Percentiles rank a stretch among this genome's conserved stretches.
Conservation (phyloP, 2,113 vertebrate species). For the Pangasianodon gigas region DNA sequence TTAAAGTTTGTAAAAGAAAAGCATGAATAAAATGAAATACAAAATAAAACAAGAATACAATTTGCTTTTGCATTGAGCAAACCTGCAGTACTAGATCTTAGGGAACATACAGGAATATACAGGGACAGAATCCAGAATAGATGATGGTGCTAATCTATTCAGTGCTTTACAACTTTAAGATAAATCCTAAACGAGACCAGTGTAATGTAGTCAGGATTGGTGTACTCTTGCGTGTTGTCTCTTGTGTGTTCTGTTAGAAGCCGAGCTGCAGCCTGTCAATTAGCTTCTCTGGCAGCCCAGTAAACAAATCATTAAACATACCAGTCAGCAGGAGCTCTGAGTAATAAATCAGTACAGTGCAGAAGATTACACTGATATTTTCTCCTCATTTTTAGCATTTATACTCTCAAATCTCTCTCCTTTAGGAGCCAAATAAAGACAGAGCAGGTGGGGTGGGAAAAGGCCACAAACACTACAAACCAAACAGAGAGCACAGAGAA, state of each 20-base stretch:
- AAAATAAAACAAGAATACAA: neutral
- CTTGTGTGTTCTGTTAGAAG: neutral
- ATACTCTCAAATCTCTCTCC: neutral
- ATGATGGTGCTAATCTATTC: neutral
- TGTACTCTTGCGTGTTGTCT: neutral
- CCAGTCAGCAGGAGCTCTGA: neutral
- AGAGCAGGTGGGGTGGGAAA: slow-evolving; percentile 77
- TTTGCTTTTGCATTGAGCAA: neutral
- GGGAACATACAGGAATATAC: neutral
- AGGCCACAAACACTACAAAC: slow-evolving; percentile 87
- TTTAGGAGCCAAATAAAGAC: slow-evolving; percentile 76
- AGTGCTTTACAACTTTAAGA: neutral
- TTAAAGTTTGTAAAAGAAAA: neutral
- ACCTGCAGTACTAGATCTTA: neutral
- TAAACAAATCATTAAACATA: neutral
- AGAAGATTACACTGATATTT: neutral
- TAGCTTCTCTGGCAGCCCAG: neutral
- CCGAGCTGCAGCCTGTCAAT: neutral
- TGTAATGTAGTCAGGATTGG: neutral
- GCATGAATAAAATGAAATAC: neutral
- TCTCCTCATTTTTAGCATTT: neutral
- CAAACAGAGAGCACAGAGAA: slow-evolving; percentile 82
- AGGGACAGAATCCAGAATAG: neutral
- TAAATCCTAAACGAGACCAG: neutral
- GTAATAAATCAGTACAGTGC: neutral